These are phyloP conservation scores for Ethmia dodecea DNA, from an alignment of 2,888 invertebrate species.

Conservation along the genomic window DNA sequence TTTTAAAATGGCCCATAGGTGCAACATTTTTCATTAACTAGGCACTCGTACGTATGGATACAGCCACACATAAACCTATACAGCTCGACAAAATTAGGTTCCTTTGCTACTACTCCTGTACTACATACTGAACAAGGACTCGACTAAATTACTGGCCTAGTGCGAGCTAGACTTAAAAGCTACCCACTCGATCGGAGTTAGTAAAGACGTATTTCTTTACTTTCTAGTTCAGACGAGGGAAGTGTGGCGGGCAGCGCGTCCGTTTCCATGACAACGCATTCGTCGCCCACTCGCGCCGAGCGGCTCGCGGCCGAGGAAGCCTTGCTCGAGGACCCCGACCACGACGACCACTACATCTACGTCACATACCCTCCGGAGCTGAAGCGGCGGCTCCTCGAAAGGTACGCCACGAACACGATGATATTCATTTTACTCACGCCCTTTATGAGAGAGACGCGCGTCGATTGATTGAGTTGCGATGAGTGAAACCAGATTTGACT, in stretches of 20 bases:
- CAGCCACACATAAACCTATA: too few species aligned
- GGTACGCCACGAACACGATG: constrained; percentile 75
- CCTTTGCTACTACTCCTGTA: too few species aligned
- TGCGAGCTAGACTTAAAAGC: too few species aligned
- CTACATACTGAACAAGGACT: too few species aligned
- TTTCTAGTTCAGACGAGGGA: constrained; percentile 81
- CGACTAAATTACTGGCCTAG: too few species aligned
- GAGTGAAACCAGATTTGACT: too few species aligned
- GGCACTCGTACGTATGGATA: too few species aligned
- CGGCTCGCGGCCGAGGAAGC: constrained; percentile 61
- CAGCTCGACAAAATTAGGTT: too few species aligned
- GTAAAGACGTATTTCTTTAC: too few species aligned
- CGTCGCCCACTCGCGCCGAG: constrained; percentile 79
- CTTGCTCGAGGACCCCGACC: constrained; percentile 64
- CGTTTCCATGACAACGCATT: constrained; percentile 81
- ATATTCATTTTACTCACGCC: constrained; percentile 60
- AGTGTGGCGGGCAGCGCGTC: constrained; percentile 82
- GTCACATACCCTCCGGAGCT: constrained; percentile 92
- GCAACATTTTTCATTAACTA: too few species aligned
- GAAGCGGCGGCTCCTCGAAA: constrained; percentile 88
- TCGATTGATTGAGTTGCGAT: constrained; percentile 46
- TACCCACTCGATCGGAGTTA: too few species aligned
- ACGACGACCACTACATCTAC: constrained; percentile 90
- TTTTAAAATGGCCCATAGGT: too few species aligned
- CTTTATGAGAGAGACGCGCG: constrained; percentile 53